A percentile compares a stretch with the other conserved stretches of the same genome.
Evolutionary conservation across 2,888 invertebrate species (phyloP).

Genomic region (Aporophyla nigra): DNA sequence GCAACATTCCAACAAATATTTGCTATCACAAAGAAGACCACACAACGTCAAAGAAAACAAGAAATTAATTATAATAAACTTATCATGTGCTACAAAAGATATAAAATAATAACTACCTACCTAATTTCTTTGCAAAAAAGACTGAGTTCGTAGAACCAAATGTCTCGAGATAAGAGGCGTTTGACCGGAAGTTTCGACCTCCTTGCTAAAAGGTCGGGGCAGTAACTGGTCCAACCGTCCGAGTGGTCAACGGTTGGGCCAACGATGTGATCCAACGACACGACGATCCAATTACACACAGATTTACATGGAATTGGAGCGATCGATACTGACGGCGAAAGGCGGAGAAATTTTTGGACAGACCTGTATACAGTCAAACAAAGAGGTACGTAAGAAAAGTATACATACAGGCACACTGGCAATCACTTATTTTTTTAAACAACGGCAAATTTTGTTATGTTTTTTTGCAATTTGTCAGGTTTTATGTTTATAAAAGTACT

Average conservation of each 20-base stretch:
- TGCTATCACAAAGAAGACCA: slow-evolving; percentile 25
- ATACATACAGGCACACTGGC: neutral
- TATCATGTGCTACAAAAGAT: slow-evolving; percentile 11
- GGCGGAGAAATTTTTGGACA: slow-evolving; percentile 57
- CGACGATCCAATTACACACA: slow-evolving; percentile 56
- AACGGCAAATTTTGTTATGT: too few relatives aligned
- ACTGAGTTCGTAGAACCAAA: slow-evolving; percentile 36
- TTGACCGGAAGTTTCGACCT: slow-evolving; percentile 74
- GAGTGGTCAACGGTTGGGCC: slow-evolving; percentile 59
- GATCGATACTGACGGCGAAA: slow-evolving; percentile 49
- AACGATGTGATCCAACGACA: slow-evolving; percentile 45
- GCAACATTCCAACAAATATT: neutral
- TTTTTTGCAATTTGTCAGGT: too few relatives aligned
- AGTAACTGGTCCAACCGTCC: slow-evolving; percentile 41
- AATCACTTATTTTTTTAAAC: neutral
- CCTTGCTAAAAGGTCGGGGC: slow-evolving; percentile 79
- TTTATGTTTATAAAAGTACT: too few relatives aligned
- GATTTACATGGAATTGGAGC: slow-evolving; percentile 69
- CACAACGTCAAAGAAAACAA: slow-evolving; percentile 33
- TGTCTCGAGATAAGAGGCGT: slow-evolving; percentile 60
- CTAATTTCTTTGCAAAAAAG: slow-evolving; percentile 55
- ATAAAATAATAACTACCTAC: slow-evolving; percentile 17
- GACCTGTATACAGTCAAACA: too few relatives aligned
- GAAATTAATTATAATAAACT: slow-evolving; percentile 10
- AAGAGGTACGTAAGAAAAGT: neutral